Evolutionary conservation across 2,888 invertebrate species (phyloP).

Genomic region (Calliscelio sp.): DNA sequence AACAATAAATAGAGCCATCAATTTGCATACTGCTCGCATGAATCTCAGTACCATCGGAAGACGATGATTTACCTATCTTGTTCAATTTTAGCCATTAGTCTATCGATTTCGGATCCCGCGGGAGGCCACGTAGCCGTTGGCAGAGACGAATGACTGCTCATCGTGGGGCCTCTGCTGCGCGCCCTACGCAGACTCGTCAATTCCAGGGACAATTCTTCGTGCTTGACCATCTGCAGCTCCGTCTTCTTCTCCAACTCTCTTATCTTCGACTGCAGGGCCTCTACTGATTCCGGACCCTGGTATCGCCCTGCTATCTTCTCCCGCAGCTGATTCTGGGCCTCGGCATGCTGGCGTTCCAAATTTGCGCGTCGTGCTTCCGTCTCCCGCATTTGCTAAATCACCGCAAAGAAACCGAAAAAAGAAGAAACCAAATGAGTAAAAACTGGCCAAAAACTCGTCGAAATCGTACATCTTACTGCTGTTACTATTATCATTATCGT

Average conservation of each 20-base stretch:
- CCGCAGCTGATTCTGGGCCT: slow-evolving; percentile 91
- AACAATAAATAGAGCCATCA: no score
- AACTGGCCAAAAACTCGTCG: no score
- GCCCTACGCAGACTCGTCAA: slow-evolving; percentile 90
- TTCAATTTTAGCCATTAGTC: slow-evolving; percentile 98
- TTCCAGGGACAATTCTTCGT: slow-evolving; percentile 96
- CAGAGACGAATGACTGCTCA: slow-evolving; percentile 84
- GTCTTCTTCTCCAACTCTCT: slow-evolving; percentile 97
- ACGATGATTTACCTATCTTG: slow-evolving; percentile 87
- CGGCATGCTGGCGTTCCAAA: slow-evolving; percentile 92
- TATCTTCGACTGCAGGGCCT: slow-evolving; percentile 93
- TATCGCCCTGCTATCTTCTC: slow-evolving; percentile 87
- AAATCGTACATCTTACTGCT: no score
- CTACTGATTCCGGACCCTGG: slow-evolving; percentile 88
- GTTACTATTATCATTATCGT: no score
- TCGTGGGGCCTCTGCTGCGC: slow-evolving; percentile 85
- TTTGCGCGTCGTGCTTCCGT: slow-evolving; percentile 92
- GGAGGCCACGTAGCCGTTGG: slow-evolving; percentile 86
- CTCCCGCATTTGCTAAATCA: slow-evolving; percentile 89
- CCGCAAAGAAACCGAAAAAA: no score
- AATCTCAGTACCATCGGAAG: no score
- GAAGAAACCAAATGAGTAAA: no score
- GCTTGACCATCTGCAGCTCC: slow-evolving; percentile 89
- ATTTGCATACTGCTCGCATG: no score
- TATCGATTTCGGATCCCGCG: slow-evolving; percentile 93